Evolutionary conservation across 2,113 vertebrate genomes (phyloP).

Genomic region (Cebidichthys violaceus): DNA sequence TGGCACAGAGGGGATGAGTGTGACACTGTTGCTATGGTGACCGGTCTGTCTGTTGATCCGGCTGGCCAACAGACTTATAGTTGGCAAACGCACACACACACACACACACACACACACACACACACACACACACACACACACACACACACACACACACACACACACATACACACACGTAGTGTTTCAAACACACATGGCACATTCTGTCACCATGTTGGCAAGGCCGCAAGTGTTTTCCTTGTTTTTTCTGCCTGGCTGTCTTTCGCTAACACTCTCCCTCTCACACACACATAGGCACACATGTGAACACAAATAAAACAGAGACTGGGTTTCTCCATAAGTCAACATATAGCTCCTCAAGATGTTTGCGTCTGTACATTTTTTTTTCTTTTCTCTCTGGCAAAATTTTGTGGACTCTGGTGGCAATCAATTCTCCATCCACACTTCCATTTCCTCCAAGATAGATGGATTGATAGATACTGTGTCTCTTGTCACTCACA

Average conservation of each 20-base stretch:
- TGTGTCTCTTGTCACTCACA: neutral
- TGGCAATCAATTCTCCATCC: neutral
- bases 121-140: constrained; percentile 32
- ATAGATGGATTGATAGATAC: neutral
- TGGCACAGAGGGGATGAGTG: constrained; percentile 39
- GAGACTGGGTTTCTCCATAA: neutral
- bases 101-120: constrained; percentile 31
- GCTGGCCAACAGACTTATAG: constrained; percentile 53
- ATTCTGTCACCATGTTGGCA: constrained; percentile 78
- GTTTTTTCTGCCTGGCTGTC: constrained; percentile 46
- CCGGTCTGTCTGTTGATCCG: constrained; percentile 59
- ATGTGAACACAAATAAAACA: constrained; percentile 21
- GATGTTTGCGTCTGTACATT: neutral
- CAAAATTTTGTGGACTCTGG: neutral
- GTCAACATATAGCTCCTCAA: neutral
- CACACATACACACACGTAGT: constrained; percentile 18
- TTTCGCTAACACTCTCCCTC: neutral
- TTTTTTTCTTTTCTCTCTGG: neutral
- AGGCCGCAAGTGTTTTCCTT: constrained; percentile 58
- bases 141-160: constrained; percentile 31
- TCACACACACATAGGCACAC: neutral
- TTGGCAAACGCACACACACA: constrained; percentile 38
- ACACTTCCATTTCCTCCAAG: constrained; percentile 1
- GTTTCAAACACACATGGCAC: constrained; percentile 52
- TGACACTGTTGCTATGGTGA: constrained; percentile 65